Percentiles rank a stretch among this genome's conserved stretches.
Evolutionary conservation across 2,797 vertebrate species (phyloP).

Genomic region (Peromyscus nudipes): DNA sequence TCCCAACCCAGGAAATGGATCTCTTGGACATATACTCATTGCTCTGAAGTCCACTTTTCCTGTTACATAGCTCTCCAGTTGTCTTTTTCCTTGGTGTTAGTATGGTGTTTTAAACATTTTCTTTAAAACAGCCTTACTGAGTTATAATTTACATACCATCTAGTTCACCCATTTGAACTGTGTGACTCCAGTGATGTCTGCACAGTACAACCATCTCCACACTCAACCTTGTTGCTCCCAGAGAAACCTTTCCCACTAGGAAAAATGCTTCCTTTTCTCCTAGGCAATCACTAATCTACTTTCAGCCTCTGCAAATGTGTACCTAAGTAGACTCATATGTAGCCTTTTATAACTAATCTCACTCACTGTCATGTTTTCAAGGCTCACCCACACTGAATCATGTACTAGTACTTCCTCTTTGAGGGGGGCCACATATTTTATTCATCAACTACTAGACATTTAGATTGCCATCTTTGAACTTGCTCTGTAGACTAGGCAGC

Average conservation of each 20-base stretch:
- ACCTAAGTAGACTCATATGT: background rate
- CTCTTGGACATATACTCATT: background rate
- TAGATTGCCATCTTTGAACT: background rate
- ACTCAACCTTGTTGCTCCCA: background rate
- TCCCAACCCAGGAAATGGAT: background rate
- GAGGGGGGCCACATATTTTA: background rate
- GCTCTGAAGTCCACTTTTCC: constrained; percentile 17
- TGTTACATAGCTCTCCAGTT: background rate
- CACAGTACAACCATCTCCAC: background rate
- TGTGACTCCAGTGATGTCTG: background rate
- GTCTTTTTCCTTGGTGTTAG: background rate
- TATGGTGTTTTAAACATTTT: background rate
- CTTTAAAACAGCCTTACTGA: background rate
- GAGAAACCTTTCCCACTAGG: background rate
- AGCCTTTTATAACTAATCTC: background rate
- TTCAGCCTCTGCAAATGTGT: background rate
- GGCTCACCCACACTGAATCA: background rate
- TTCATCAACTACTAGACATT: background rate
- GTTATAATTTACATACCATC: background rate
- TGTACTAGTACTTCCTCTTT: background rate
- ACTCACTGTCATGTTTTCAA: background rate
- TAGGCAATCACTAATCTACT: background rate
- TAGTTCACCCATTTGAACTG: background rate
- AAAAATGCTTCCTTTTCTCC: background rate
- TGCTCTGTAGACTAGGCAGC: background rate